Evolutionary conservation across 2,888 invertebrate genomes (phyloP).

Genomic region (Lasius fuliginosus): DNA sequence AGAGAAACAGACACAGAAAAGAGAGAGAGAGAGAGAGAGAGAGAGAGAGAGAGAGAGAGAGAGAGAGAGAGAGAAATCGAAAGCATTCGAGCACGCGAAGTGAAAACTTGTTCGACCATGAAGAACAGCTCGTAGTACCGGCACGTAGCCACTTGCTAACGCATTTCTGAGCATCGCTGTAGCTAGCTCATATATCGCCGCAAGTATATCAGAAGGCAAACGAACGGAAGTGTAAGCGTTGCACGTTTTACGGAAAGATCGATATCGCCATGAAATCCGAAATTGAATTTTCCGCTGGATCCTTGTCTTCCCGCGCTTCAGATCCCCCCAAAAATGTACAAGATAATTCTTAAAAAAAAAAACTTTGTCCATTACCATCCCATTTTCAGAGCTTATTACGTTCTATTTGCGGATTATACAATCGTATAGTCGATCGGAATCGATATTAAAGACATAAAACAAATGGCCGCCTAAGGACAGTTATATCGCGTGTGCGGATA

Average conservation of each 20-base stretch:
- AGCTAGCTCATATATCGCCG: constrained; percentile 49
- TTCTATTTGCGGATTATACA: background rate
- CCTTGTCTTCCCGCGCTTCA: background rate
- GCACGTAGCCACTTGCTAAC: constrained; percentile 71
- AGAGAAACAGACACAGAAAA: background rate
- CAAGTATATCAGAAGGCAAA: constrained; percentile 46
- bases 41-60: constrained; percentile 56
- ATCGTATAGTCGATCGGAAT: too few relatives aligned
- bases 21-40: constrained; percentile 54
- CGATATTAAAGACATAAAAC: background rate
- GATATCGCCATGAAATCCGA: constrained; percentile 31
- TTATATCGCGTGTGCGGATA: background rate
- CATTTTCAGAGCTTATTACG: background rate
- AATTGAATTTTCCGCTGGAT: constrained; percentile 34
- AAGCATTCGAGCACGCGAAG: constrained; percentile 63
- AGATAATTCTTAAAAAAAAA: background rate
- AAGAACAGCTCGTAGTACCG: constrained; percentile 63
- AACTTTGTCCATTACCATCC: background rate
- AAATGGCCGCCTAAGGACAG: background rate
- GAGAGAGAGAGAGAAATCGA: constrained; percentile 65
- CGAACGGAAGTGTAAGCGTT: constrained; percentile 43
- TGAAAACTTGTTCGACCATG: constrained; percentile 69
- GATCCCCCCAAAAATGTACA: background rate
- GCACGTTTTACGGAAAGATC: constrained; percentile 45
- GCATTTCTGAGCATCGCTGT: constrained; percentile 60